phyloP scores from a whole-genome alignment of 1,140 invertebrate genomes.

The Micrasema longulum region DNA sequence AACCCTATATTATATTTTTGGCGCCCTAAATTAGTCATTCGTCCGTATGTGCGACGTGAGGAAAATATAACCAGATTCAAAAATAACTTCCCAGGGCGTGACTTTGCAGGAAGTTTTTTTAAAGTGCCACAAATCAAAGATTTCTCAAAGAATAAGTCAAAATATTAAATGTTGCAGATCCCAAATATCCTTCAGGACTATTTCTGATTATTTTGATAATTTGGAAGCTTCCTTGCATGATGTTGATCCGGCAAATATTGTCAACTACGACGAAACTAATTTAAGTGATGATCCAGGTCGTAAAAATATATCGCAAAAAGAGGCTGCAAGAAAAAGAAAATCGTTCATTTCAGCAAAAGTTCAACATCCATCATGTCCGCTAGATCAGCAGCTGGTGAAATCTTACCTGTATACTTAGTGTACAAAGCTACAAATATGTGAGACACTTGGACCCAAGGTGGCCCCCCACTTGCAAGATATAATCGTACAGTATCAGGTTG shows the following conservation, averaged over 20 bases:
- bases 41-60: too few relatives aligned
- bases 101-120: conserved; percentile 4
- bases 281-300: neutral
- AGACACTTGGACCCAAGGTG: neutral
- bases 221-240: neutral
- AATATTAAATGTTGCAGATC: neutral
- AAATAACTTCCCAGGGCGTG: conserved; percentile 10
- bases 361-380: neutral
- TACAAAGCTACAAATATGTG: conserved; percentile 7
- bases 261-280: conserved; percentile 1
- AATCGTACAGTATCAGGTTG: conserved; percentile 1
- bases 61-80: neutral
- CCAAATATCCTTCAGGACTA: too few relatives aligned
- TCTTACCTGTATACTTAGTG: neutral
- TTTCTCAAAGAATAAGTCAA: conserved; percentile 5
- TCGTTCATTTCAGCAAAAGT: conserved; percentile 5
- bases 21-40: too few relatives aligned
- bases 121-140: conserved; percentile 4
- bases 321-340: neutral
- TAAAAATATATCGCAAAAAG: neutral
- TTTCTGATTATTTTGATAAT: too few relatives aligned
- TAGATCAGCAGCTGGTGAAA: neutral
- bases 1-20: too few relatives aligned
- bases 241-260: conserved; percentile 1
- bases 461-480: conserved; percentile 1